These are phyloP conservation scores for Pseudotriccus pelzelni DNA, from an alignment of 2,797 vertebrate species.

Conservation along the genomic window DNA sequence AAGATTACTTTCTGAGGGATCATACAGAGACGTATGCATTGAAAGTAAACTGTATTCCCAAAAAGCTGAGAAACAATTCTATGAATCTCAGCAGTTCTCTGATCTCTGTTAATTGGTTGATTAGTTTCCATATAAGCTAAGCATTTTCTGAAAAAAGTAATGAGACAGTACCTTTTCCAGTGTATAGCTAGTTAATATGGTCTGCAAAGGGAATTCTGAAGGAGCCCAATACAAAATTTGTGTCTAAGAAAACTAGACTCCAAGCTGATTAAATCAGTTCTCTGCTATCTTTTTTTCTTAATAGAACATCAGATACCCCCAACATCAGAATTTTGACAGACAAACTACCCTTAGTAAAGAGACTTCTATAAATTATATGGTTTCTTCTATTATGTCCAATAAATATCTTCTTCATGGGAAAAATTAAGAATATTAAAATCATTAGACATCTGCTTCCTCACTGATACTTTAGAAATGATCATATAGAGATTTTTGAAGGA, in stretches of 20 bases:
- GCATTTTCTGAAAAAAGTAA: background rate
- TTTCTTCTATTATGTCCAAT: background rate
- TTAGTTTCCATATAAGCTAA: background rate
- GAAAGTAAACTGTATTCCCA: background rate
- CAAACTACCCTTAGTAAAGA: background rate
- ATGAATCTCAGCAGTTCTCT: background rate
- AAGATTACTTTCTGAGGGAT: background rate
- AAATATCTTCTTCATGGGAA: background rate
- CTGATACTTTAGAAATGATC: background rate
- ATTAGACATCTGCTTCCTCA: background rate
- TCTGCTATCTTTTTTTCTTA: background rate
- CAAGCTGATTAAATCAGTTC: background rate
- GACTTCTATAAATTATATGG: background rate
- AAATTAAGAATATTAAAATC: background rate
- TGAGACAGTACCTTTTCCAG: background rate
- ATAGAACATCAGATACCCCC: fast-evolving
- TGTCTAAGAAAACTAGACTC: background rate
- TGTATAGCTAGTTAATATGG: background rate
- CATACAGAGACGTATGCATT: background rate
- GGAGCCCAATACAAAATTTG: background rate
- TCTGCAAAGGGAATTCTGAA: background rate
- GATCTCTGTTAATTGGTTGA: background rate
- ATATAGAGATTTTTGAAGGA: background rate
- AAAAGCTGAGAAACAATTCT: background rate
- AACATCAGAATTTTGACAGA: background rate